Evolutionary conservation across 2,113 vertebrate genomes (phyloP), one percentile per base, ranked within the genome.

Genomic region (Sapayoa aenigma): DNA sequence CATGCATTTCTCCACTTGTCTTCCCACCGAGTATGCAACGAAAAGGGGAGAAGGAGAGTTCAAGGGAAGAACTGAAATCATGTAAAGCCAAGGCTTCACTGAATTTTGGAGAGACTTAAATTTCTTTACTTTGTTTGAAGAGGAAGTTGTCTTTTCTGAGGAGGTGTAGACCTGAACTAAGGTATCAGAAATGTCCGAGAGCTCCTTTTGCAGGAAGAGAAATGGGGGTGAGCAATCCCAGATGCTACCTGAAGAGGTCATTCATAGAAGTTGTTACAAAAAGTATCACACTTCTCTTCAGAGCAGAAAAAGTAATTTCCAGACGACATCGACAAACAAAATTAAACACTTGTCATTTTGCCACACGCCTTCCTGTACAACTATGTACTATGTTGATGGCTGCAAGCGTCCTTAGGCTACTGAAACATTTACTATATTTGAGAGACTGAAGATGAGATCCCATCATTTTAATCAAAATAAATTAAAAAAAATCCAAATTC

Each of bases 261-360:
- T 52, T 87, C 23, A 27, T n/a, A 52, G 14, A 78, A 62, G 24
- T 2, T 0, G 0, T 39, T 66, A 5, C 8, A 30, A 22, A n/a
- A 22, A n/a, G 12, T 52, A 49, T 28, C 28, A 13, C 12, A 80
- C 8, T 13, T 69, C 9, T 3, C 13, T 68, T 76, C 17, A 50
- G 30, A 21, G 41, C 2, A 56, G 27, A 60, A 81, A 60, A 66
- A 11, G 3, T 84, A 37, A 35, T 66, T 94, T 69, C 8, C 12
- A 60, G 14, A 50, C 17, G 35, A 52, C 28, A 12, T 8, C 23
- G 49, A 28, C 6, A 67, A 72, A 93, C 22, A 23, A n/a, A 37
- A 19, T 73, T 46, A 87, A 79, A 65, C 4, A 53, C 71, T 9
- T 4, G 28, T 9, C 5, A 31, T 56, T 89, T 84, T 89, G 12